Evolutionary conservation across 2,888 invertebrate genomes (phyloP).

Genomic region (Caenorhabditis sp.): DNA sequence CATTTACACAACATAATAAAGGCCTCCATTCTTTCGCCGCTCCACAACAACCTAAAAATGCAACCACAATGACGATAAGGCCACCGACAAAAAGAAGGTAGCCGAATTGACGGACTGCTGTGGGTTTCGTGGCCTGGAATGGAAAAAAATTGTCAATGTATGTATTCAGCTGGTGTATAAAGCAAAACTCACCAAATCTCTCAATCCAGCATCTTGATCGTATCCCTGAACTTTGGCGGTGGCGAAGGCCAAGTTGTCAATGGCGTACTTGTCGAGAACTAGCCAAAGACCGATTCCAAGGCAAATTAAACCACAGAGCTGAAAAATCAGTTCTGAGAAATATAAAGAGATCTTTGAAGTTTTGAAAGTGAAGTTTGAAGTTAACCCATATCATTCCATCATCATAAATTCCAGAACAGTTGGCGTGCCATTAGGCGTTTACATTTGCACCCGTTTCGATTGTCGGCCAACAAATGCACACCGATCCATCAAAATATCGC

Average conservation of each 20-base stretch:
- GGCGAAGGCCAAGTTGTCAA: conserved; percentile 79
- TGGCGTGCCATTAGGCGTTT: conserved; percentile 46
- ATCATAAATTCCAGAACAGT: conserved; percentile 30
- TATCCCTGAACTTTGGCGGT: conserved; percentile 79
- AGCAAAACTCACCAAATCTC: conserved; percentile 80
- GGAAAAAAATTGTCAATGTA: no score
- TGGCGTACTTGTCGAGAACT: conserved; percentile 81
- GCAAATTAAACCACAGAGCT: conserved; percentile 82
- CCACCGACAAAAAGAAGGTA: conserved; percentile 80
- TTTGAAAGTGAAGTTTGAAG: no score
- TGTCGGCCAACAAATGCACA: conserved; percentile 38
- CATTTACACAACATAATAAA: conserved; percentile 79
- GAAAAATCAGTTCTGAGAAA: conserved; percentile 43
- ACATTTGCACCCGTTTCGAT: not conserved
- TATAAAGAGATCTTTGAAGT: no score
- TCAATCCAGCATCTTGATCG: conserved; percentile 80
- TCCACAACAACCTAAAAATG: conserved; percentile 82
- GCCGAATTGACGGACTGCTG: conserved; percentile 80
- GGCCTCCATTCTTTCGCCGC: conserved; percentile 83
- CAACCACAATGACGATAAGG: conserved; percentile 80
- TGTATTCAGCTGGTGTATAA: no score
- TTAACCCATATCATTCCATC: not conserved
- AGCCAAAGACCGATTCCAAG: conserved; percentile 81
- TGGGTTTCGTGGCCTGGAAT: conserved; percentile 75
- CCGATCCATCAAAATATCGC: conserved; percentile 46